A percentile compares a stretch with the other conserved stretches of the same genome.
phyloP scores from a whole-genome alignment of 2,797 vertebrate genomes.

The Crenuchus spilurus region DNA sequence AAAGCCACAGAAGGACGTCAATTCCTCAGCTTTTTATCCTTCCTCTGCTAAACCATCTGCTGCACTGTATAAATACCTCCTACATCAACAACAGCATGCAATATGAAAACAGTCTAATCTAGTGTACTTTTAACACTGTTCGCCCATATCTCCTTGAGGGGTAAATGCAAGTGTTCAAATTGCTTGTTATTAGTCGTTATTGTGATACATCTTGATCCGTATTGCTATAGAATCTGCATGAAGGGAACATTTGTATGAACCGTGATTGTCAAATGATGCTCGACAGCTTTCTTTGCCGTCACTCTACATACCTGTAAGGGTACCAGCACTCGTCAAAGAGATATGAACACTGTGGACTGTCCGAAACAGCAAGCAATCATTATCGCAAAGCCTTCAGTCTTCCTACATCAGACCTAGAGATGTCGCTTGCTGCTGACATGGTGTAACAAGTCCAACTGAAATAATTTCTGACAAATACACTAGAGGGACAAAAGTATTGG shows the following conservation, averaged over 20 bases:
- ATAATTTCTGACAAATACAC: no score
- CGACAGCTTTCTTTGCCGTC: background rate
- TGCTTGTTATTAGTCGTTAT: background rate
- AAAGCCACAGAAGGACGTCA: background rate
- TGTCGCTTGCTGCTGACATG: no score
- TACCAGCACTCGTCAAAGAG: background rate
- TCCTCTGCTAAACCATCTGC: background rate
- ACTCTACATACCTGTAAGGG: background rate
- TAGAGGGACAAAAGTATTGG: no score
- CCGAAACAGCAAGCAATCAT: no score
- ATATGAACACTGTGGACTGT: no score
- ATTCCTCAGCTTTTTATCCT: background rate
- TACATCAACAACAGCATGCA: background rate
- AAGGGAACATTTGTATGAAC: background rate
- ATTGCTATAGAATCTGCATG: background rate
- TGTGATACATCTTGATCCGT: background rate
- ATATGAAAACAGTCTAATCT: background rate
- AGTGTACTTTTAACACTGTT: background rate
- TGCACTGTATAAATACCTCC: constrained; percentile 2
- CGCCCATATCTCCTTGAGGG: background rate
- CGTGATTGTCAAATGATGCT: background rate
- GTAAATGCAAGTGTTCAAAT: background rate
- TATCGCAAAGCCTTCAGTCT: no score
- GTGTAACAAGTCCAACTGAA: no score
- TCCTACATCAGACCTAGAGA: no score